Evolutionary conservation across 2,797 vertebrate species (phyloP).

Genomic region (Eptatretus atami): DNA sequence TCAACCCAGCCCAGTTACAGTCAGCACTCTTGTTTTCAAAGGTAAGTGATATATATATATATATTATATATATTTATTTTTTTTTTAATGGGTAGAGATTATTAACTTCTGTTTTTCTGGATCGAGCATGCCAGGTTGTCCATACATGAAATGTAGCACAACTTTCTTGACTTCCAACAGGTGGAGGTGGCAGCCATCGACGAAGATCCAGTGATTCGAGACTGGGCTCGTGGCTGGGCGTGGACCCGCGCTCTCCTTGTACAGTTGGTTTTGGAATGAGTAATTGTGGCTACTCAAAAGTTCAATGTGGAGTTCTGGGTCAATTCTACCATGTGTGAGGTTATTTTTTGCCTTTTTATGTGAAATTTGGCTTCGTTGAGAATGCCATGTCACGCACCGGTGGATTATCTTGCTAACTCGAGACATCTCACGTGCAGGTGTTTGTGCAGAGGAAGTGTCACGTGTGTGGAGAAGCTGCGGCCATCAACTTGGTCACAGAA

Average conservation of each 20-base stretch:
- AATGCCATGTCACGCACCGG: too few species aligned
- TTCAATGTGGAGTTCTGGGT: too few species aligned
- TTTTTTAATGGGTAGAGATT: too few species aligned
- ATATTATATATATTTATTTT: too few species aligned
- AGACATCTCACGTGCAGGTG: conserved; percentile 20
- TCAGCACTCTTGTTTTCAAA: too few species aligned
- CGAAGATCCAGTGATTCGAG: conserved; percentile 95
- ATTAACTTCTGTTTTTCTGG: neutral
- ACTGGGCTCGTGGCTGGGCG: conserved; percentile 69
- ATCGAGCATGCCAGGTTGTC: neutral
- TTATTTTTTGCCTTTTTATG: too few species aligned
- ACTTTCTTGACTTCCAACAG: conserved; percentile 15
- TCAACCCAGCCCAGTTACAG: too few species aligned
- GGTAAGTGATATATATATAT: too few species aligned
- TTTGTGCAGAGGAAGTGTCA: conserved; percentile 88
- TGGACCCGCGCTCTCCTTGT: conserved; percentile 92
- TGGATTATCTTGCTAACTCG: neutral
- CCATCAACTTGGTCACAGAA: conserved; percentile 51
- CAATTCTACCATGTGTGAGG: too few species aligned
- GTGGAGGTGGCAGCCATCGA: conserved; percentile 89
- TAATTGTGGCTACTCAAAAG: too few species aligned
- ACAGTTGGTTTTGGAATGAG: neutral
- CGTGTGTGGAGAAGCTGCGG: conserved; percentile 65
- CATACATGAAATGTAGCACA: neutral
- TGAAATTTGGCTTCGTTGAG: too few species aligned